Conservation (phyloP, 2,113 vertebrate species). For the Peromyscus maniculatus region DNA sequence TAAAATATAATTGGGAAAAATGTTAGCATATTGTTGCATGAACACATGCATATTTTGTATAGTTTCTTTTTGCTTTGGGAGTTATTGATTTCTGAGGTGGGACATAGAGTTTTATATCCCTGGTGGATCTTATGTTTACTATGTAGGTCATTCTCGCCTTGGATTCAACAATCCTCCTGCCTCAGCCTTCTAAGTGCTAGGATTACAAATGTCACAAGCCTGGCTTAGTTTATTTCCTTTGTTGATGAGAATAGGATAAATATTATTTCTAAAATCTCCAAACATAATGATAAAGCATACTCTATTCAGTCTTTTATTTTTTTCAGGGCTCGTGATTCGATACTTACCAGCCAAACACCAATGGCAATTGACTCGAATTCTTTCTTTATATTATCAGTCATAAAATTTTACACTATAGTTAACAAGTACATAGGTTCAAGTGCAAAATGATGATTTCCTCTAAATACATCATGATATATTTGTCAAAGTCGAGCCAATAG, state of each 20-base stretch:
- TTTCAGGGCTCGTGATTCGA: neutral
- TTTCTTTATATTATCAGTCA: neutral
- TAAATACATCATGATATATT: neutral
- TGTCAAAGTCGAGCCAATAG: neutral
- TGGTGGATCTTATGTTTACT: neutral
- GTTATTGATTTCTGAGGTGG: neutral
- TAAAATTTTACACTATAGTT: neutral
- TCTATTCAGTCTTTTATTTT: neutral
- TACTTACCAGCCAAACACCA: slow-evolving; percentile 16
- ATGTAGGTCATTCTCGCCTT: neutral
- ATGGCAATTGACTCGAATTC: neutral
- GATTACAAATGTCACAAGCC: neutral
- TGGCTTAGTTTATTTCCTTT: neutral
- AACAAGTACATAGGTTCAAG: neutral
- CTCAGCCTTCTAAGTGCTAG: too few relatives aligned
- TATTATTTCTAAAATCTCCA: neutral
- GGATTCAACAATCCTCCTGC: neutral
- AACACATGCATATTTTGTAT: neutral
- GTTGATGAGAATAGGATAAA: neutral
- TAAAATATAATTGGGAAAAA: neutral
- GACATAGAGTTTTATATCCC: neutral
- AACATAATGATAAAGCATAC: neutral
- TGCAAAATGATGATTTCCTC: neutral
- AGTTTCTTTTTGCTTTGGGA: neutral
- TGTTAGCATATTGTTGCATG: neutral